phyloP scores from a whole-genome alignment of 1,140 invertebrate genomes.

The Oncopodura yosiiana region DNA sequence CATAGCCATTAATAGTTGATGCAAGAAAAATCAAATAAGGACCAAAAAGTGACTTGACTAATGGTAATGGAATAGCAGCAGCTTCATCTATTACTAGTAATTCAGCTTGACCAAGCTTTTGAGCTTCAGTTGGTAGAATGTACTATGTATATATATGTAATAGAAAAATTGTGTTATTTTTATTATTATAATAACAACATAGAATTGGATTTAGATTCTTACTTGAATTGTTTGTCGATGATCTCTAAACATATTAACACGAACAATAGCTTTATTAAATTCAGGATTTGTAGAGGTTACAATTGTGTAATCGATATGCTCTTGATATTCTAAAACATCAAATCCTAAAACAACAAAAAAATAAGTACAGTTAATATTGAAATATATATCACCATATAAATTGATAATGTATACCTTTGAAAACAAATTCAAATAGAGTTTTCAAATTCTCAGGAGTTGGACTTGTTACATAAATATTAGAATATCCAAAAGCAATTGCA shows the following conservation, averaged over 20 bases:
- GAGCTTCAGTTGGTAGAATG: slow-evolving; percentile 84
- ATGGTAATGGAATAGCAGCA: slow-evolving; percentile 90
- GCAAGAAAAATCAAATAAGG: slow-evolving; percentile 92
- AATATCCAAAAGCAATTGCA: slow-evolving; percentile 78
- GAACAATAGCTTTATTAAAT: slow-evolving; percentile 90
- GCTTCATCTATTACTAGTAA: slow-evolving; percentile 96
- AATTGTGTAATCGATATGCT: slow-evolving; percentile 92
- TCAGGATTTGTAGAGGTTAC: slow-evolving; percentile 93
- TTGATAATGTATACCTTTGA: slow-evolving; percentile 57
- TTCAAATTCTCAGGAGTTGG: slow-evolving; percentile 97
- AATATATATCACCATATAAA: neutral
- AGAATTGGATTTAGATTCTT: slow-evolving; percentile 13
- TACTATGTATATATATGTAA: slow-evolving; percentile 52
- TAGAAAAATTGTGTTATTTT: slow-evolving; percentile 1
- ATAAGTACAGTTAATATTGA: neutral
- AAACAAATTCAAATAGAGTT: slow-evolving; percentile 94
- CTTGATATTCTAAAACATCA: slow-evolving; percentile 88
- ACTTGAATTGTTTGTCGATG: slow-evolving; percentile 96
- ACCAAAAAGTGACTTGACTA: slow-evolving; percentile 81
- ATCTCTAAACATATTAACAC: slow-evolving; percentile 81
- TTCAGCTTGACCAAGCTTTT: slow-evolving; percentile 83
- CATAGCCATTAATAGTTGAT: slow-evolving; percentile 95
- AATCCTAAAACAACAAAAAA: slow-evolving; percentile 52
- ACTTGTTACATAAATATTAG: slow-evolving; percentile 96
- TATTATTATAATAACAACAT: neutral